Evolutionary conservation across 2,797 vertebrate species (phyloP).

Genomic region (Okamejei kenojei): DNA sequence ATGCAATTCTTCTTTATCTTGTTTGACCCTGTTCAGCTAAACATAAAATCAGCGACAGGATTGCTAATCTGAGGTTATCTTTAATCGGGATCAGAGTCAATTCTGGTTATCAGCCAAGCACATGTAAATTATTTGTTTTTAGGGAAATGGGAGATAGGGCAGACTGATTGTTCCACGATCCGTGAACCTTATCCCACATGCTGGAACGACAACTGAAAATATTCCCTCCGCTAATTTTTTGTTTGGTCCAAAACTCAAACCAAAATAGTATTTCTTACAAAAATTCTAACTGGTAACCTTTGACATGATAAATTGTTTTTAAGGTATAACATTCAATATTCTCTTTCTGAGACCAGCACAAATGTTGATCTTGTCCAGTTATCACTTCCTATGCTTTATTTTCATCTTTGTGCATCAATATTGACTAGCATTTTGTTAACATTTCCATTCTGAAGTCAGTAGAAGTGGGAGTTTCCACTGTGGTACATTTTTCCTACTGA

Average conservation of each 20-base stretch:
- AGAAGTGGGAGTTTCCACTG: neutral
- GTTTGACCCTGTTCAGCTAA: neutral
- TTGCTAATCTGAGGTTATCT: neutral
- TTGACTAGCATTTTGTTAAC: conserved; percentile 7
- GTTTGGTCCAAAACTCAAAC: neutral
- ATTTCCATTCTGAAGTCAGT: conserved; percentile 9
- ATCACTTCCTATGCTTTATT: neutral
- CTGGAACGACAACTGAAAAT: neutral
- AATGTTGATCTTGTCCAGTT: neutral
- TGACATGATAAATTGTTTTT: neutral
- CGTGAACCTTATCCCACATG: neutral
- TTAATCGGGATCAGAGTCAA: neutral
- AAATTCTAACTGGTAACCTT: neutral
- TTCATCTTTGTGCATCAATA: neutral
- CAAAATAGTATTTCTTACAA: neutral
- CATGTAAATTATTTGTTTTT: neutral
- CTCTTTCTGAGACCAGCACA: neutral
- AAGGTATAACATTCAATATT: neutral
- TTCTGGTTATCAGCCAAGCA: neutral
- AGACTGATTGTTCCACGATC: neutral
- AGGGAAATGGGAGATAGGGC: neutral
- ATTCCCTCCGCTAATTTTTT: neutral
- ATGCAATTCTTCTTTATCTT: neutral
- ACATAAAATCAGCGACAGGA: neutral
- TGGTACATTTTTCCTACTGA: neutral